A percentile compares a stretch with the other conserved stretches of the same genome.
Evolutionary conservation across 2,888 invertebrate genomes (phyloP).

Genomic region (Halictus quadricinctus): DNA sequence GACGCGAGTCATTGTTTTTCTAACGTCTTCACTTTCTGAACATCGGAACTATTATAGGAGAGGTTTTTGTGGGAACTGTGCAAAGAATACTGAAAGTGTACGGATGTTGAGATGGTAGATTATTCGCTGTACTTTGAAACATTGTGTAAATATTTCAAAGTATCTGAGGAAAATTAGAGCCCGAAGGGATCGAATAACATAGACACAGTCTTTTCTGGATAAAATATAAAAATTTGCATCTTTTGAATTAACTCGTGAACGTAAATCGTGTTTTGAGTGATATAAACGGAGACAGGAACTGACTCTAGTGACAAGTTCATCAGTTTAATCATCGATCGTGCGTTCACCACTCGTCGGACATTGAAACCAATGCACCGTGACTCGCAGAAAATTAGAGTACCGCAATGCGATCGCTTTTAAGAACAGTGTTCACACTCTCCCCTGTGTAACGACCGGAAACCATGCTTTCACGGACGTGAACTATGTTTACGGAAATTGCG

Average conservation of each 20-base stretch:
- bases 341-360: neutral
- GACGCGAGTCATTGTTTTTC: neutral
- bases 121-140: neutral
- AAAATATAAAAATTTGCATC: too few relatives aligned
- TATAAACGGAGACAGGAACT: too few relatives aligned
- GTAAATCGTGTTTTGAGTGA: too few relatives aligned
- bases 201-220: too few relatives aligned
- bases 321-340: neutral
- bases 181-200: too few relatives aligned
- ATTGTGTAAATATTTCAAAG: neutral
- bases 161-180: too few relatives aligned
- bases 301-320: neutral
- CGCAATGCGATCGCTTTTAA: neutral
- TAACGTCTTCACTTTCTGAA: neutral
- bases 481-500: constrained; percentile 14
- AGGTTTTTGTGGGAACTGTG: neutral
- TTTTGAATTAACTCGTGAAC: too few relatives aligned
- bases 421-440: neutral
- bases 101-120: neutral
- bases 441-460: constrained; percentile 10
- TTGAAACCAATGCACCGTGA: neutral
- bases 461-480: constrained; percentile 21
- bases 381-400: neutral
- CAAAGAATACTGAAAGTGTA: neutral
- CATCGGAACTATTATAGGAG: neutral